Evolutionary conservation across 2,113 vertebrate species (phyloP), one percentile per base, ranked within the genome.

Genomic region (Sminthopsis crassicaudata): DNA sequence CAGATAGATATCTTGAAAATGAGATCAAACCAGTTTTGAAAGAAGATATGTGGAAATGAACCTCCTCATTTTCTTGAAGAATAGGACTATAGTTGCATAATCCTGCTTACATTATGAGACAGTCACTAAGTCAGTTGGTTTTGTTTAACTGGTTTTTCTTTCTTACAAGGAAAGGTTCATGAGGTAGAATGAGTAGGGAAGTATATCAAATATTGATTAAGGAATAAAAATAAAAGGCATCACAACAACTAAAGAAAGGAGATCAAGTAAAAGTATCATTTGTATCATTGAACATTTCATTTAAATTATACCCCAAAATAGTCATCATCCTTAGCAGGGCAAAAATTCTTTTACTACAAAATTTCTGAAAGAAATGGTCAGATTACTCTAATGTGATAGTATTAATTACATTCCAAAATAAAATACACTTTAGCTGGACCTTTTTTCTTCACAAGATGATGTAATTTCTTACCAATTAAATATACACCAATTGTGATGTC

Each of bases 1-100:
- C 54, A 53, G 51, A 26, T 14, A 6, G 4, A 54, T 93, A 94
- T 91, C 53, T 92, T 94, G 42, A 36, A 96, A 95, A 94, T 96
- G 36, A 84, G n/a, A 22, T 22, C 67, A 84, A 42, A 42, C 60
- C 60, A n/a, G 19, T 76, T 76, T 76, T n/a, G 60, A 36, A 19
- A 76, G 60, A 19, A 76, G 60, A n/a, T 14, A 23, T 42, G n/a
- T 23, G 16, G n/a, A 84, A 76, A 23, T 42, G 67, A 23, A 42
- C 19, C 14, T 84, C 67, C 7, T 11, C 30, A 3, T 84, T 84
- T 84, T 84, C 16, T 1, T 84, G n/a, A 19, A 84, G n/a, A 84
- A 19, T 42, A 22, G 2, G 19, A 84, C 60, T n/a, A 76, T 19
- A 24, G 60, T n/a, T 76, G 14, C 60, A n/a, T 76, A 76, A 67